Evolutionary conservation across 2,797 vertebrate genomes (phyloP).

Genomic region (Danio aesculapii): DNA sequence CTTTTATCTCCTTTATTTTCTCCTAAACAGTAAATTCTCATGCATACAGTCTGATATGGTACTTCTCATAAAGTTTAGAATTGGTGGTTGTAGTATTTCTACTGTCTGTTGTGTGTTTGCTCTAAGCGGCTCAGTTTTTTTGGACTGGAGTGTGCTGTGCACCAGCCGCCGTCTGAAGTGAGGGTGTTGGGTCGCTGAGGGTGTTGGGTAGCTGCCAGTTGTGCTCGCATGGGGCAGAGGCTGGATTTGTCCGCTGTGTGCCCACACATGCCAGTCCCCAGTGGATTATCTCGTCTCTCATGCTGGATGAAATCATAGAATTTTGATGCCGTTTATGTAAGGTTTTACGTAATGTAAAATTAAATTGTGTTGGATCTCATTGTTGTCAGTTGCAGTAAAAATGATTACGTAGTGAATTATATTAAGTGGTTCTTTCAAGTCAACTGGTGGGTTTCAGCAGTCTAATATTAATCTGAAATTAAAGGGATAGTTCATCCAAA

Average conservation of each 20-base stretch:
- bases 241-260: conserved; percentile 35
- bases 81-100: neutral
- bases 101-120: neutral
- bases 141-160: neutral
- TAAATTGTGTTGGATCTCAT: neutral
- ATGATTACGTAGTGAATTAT: neutral
- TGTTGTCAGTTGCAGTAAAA: neutral
- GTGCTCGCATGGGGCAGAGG: conserved; percentile 13
- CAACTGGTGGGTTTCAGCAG: neutral
- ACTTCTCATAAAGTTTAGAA: neutral
- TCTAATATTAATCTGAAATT: neutral
- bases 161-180: neutral
- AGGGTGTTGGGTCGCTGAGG: neutral
- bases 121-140: neutral
- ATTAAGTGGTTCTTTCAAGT: neutral
- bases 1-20: neutral
- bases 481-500: too few relatives aligned
- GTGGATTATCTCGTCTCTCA: conserved; percentile 41
- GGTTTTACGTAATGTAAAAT: conserved; percentile 30
- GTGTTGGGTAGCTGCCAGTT: conserved; percentile 19
- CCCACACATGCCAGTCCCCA: conserved; percentile 34
- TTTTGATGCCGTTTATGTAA: conserved; percentile 45
- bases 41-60: neutral
- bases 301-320: conserved; percentile 22
- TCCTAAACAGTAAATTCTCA: neutral